Base-by-base conservation (phyloP, 2,797 vertebrate species). In the Sitta carolinensis region DNA sequence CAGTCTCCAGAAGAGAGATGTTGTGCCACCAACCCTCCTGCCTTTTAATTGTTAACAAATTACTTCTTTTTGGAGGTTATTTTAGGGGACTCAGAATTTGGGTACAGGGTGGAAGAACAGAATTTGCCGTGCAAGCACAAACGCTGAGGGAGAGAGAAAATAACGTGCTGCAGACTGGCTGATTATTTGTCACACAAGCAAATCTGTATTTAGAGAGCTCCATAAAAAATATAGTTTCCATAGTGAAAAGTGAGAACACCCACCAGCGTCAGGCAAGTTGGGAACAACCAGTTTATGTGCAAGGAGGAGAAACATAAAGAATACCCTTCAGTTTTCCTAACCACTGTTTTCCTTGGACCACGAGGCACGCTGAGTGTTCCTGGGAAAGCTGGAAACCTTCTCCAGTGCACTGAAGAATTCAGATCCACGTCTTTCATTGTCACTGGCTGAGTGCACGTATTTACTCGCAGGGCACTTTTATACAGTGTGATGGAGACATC, bases 211-310 rank as follows among this genome's bases (percentile, higher is more conserved):
- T 95, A 88, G 68, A 94, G 84, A 90, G 76, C 75, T 90, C 74
- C 89, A 76, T 70, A 54, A 50, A 82, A 59, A 73, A 57, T 50
- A 62, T 5, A 66, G 66, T 92, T 94, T 96, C 91, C 90, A 94
- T 84, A 92, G 74, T 13, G 70, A 97, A 94, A 91, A 94, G 72
- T 57, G 91, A 89, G 94, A 95, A 86, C 92, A 82, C 82, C 69
- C 82, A 63, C 76, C 64, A 63, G 82, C 36, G 43, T 63, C 16
- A 87, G 84, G 88, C 75, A 57, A 57, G 76, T 85, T 88, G 84
- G 84, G 93, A 96, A 74, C 68, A 84, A 88, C 63, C 68, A 55
- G 54, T 83, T 90, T 63, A 34, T 87, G 83, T 83, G 83, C 84
- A 45, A 9, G 26, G 51, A 85, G 36, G 43, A 69, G 52, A 32